phyloP scores from a whole-genome alignment of 2,113 vertebrate species.

The Chaenogobius annularis region DNA sequence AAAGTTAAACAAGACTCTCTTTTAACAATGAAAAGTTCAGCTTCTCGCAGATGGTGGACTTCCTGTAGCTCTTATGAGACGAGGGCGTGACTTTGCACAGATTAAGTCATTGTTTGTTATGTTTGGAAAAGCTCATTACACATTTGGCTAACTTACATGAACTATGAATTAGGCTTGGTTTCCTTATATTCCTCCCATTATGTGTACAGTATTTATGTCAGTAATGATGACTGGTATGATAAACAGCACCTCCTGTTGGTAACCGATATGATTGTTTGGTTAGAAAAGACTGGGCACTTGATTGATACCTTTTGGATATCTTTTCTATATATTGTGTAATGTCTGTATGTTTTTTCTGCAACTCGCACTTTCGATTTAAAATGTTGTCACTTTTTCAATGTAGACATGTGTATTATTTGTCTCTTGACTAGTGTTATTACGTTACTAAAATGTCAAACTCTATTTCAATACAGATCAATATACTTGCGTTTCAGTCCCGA shows the following conservation, averaged over 20 bases:
- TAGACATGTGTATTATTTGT: too few species aligned
- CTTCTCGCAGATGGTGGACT: slow-evolving; percentile 25
- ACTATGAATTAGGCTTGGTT: background rate
- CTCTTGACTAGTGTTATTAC: too few species aligned
- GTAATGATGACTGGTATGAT: slow-evolving; percentile 4
- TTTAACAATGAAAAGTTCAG: slow-evolving; percentile 11
- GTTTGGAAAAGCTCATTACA: slow-evolving; percentile 28
- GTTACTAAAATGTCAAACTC: too few species aligned
- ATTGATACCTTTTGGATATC: too few species aligned
- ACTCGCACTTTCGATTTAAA: too few species aligned
- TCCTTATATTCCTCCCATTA: background rate
- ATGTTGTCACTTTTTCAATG: too few species aligned
- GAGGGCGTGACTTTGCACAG: slow-evolving; percentile 23
- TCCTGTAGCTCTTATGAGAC: slow-evolving; percentile 20
- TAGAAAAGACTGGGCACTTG: too few species aligned
- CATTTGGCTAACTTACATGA: background rate
- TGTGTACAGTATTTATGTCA: background rate
- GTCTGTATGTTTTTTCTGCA: too few species aligned
- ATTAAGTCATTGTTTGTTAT: slow-evolving; percentile 46
- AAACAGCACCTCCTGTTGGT: slow-evolving; percentile 41
- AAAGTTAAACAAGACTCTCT: background rate
- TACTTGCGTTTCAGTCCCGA: too few species aligned
- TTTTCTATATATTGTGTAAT: too few species aligned
- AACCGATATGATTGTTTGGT: background rate
- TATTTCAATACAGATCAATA: too few species aligned